phyloP scores from a whole-genome alignment of 2,797 vertebrate species.

The Dromococcyx pavoninus region DNA sequence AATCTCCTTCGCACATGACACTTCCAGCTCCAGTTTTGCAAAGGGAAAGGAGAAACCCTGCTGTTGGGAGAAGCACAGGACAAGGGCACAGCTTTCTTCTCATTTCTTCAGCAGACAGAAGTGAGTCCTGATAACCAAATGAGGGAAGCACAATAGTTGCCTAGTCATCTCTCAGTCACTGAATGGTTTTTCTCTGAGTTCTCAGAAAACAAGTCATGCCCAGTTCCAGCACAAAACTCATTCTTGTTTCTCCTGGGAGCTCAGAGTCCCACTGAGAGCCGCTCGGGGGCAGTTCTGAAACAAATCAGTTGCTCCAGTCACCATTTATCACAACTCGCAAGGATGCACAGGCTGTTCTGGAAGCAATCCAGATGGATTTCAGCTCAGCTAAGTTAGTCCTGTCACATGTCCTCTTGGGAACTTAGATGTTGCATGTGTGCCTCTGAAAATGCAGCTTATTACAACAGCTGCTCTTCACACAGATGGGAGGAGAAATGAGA shows the following conservation, averaged over 20 bases:
- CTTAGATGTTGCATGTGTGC: background rate
- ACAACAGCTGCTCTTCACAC: background rate
- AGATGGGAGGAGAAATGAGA: background rate
- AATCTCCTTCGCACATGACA: accelerated
- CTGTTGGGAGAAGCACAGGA: background rate
- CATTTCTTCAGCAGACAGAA: background rate
- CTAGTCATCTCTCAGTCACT: background rate
- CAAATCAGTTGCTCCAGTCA: background rate
- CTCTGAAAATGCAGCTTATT: background rate
- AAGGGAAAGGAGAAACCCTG: background rate
- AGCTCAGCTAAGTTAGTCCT: background rate
- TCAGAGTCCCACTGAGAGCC: background rate
- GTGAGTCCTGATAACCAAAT: background rate
- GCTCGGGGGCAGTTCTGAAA: background rate
- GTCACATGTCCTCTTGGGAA: background rate
- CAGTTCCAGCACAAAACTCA: background rate
- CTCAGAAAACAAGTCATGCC: background rate
- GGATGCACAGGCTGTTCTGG: background rate
- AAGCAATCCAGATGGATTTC: background rate
- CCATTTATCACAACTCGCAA: background rate
- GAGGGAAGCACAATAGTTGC: background rate
- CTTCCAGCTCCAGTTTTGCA: background rate
- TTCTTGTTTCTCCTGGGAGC: background rate
- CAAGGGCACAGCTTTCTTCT: background rate
- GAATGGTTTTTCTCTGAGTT: background rate